A percentile compares a stretch with the other conserved stretches of the same genome.
These are phyloP conservation scores for Notothenia rossii DNA, from an alignment of 2,113 vertebrate species.

Conservation along the genomic window DNA sequence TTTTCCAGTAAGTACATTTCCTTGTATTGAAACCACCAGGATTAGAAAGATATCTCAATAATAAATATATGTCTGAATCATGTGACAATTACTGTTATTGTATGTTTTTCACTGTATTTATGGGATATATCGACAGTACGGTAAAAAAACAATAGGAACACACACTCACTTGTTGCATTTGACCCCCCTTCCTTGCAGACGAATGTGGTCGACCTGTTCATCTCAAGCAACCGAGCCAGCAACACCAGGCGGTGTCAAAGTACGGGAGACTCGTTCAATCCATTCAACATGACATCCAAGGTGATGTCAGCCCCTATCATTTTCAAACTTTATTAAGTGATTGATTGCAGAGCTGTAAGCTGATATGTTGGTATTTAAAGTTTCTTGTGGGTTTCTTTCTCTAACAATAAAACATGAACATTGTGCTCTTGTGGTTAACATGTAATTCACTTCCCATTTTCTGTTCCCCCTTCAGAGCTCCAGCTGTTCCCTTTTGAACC, in stretches of 20 bases:
- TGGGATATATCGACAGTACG: background rate
- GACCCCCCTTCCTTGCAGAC: slow-evolving; percentile 46
- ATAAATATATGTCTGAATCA: background rate
- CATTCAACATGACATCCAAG: slow-evolving; percentile 78
- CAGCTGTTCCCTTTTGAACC: slow-evolving; percentile 73
- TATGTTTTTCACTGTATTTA: background rate
- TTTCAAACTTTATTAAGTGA: background rate
- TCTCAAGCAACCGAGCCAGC: slow-evolving; percentile 38
- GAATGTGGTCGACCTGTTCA: slow-evolving; percentile 61
- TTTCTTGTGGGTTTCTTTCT: background rate
- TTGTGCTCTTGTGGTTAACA: background rate
- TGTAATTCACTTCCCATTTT: background rate
- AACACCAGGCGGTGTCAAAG: slow-evolving; percentile 40
- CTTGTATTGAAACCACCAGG: background rate
- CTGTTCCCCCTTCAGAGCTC: slow-evolving; percentile 56
- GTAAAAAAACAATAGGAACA: background rate
- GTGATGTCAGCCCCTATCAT: slow-evolving; percentile 57
- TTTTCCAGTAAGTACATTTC: background rate
- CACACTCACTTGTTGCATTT: background rate
- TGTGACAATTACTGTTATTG: background rate
- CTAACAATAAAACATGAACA: background rate
- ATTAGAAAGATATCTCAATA: background rate
- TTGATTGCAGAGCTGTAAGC: background rate
- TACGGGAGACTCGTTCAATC: slow-evolving; percentile 73
- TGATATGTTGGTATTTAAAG: background rate